Evolutionary conservation across 2,797 vertebrate genomes (phyloP).

Genomic region (Tachyglossus aculeatus): DNA sequence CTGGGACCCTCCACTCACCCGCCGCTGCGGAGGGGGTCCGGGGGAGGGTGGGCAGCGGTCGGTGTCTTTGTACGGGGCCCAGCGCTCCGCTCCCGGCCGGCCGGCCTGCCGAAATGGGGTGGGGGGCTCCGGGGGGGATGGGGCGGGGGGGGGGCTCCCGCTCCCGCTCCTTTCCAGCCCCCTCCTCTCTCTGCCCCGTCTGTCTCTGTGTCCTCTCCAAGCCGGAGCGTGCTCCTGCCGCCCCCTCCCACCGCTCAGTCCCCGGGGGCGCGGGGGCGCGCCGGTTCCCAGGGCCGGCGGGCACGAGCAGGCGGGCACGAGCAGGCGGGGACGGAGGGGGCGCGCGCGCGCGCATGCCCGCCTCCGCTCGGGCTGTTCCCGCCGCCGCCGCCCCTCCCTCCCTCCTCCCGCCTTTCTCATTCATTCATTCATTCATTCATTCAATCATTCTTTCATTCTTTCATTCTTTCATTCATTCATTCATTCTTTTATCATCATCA

Average conservation of each 20-base stretch:
- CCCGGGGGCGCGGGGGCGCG: constrained; percentile 29
- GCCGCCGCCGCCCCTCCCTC: constrained; percentile 78
- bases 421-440: too few species aligned
- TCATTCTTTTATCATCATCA: too few species aligned
- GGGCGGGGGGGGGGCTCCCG: constrained; percentile 30
- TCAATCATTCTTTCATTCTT: too few species aligned
- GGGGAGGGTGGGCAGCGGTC: constrained; percentile 31
- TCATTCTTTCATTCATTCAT: too few species aligned
- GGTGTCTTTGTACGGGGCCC: constrained; percentile 60
- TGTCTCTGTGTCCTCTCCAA: constrained; percentile 20
- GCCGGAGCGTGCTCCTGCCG: not conserved
- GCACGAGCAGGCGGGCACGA: constrained; percentile 7
- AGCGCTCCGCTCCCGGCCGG: constrained; percentile 39
- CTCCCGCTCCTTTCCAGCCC: constrained; percentile 18
- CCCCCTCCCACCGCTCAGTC: constrained; percentile 28
- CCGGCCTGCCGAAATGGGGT: constrained; percentile 20
- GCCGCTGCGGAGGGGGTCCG: constrained; percentile 4
- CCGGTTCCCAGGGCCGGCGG: constrained; percentile 57
- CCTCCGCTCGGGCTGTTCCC: constrained; percentile 81
- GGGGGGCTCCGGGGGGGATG: not conserved
- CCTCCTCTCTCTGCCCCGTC: constrained; percentile 37
- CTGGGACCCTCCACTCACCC: constrained; percentile 31
- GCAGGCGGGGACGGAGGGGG: constrained; percentile 23
- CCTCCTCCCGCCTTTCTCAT: not conserved
- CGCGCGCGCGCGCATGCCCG: constrained; percentile 37